These are phyloP conservation scores for Mus spicilegus DNA, from an alignment of 2,113 vertebrate species.

Conservation along the genomic window DNA sequence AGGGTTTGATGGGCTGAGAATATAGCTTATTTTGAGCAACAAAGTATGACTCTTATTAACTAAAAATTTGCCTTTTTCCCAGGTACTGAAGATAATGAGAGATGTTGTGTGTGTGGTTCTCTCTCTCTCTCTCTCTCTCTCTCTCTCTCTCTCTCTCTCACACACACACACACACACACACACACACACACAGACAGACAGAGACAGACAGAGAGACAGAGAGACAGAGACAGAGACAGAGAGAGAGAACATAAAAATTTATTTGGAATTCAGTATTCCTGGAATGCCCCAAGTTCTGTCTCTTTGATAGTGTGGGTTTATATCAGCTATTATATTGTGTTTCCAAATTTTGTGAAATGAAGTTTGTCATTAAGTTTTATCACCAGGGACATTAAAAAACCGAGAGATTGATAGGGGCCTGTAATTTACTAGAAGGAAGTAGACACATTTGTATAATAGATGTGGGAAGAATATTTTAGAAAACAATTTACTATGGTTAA, in stretches of 20 bases:
- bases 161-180: too few species aligned
- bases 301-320: constrained; percentile 22
- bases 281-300: neutral
- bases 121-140: too few species aligned
- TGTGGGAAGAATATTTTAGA: neutral
- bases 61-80: constrained; percentile 37
- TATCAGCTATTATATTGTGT: constrained; percentile 16
- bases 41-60: constrained; percentile 21
- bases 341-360: constrained; percentile 49
- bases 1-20: constrained; percentile 35
- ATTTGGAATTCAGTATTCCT: neutral
- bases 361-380: constrained; percentile 18
- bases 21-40: neutral
- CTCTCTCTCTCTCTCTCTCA: too few species aligned
- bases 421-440: neutral
- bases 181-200: too few species aligned
- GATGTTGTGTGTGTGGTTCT: neutral
- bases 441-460: neutral
- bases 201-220: neutral
- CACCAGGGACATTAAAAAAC: neutral
- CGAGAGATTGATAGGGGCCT: neutral
- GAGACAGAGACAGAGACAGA: too few species aligned
- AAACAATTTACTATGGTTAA: constrained; percentile 4
- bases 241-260: neutral
- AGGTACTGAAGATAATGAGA: constrained; percentile 32